Evolutionary conservation across 1,140 invertebrate genomes (phyloP), one percentile per base, ranked within the genome.

Genomic region (Plectrocnemia conspersa): DNA sequence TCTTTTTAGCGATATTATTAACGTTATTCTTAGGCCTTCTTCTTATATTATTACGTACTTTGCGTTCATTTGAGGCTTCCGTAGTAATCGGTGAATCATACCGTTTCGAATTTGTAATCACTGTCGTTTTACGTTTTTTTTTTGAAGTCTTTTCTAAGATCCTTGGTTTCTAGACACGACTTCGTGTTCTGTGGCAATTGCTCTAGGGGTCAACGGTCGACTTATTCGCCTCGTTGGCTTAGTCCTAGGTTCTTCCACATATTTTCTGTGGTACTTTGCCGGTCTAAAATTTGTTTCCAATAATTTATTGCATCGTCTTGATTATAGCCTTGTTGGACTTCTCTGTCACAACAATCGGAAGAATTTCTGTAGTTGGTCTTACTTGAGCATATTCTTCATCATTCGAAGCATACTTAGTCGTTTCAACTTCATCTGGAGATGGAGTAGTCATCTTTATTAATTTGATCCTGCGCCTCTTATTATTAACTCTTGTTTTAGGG

Each of bases 201-300:
- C 1, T 41, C 23, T 2, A 1, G 2, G 2, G 45, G 21, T 23
- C 27, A 13, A 19, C 3, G 27, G 27, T 36, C 22, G 19, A 46
- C 29, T 38, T 13, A 29, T 21, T 24, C 33, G 32, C 21, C 18
- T 50, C 21, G 33, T 22, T 16, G 47, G 10, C 38, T 50, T n/a
- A n/a, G n/a, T n/a, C n/a, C n/a, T n/a, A n/a, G n/a, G n/a, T n/a
- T n/a, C n/a, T n/a, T n/a, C n/a, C n/a, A n/a, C n/a, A n/a, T n/a
- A n/a, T 53, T 10, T 25, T n/a, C 23, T 48, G 66, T 66, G 45
- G n/a, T n/a, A 53, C 65, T 69, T 18, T 65, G 67, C 32, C 68
- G 66, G 50, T 67, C 63, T 15, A 68, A 58, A 36, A 67, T 68
- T 3, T 66, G 70, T 40, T 36, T 11, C 58, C 32, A 56, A 58